phyloP scores from a whole-genome alignment of 2,113 vertebrate species.

The Austrofundulus limnaeus region DNA sequence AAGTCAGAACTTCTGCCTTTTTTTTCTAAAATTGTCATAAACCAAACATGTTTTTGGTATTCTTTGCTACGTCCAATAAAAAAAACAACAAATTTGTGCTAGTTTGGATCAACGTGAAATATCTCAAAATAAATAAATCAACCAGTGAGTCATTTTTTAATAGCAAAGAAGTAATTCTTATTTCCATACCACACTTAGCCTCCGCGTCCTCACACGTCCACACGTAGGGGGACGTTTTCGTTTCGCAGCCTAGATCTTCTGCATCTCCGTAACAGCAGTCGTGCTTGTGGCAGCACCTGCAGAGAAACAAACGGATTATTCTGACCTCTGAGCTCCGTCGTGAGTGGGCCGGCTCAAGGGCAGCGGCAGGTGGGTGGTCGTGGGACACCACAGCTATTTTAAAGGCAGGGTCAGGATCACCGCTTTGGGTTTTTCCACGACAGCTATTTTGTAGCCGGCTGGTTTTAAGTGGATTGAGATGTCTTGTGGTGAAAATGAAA shows the following conservation, averaged over 20 bases:
- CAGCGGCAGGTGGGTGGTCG: conserved; percentile 23
- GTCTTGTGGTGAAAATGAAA: conserved; percentile 41
- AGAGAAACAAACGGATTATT: conserved; percentile 13
- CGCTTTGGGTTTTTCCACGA: conserved; percentile 25
- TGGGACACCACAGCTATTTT: conserved; percentile 47
- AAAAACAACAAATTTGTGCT: no score
- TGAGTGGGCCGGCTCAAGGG: conserved; percentile 4
- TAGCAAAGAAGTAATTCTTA: not conserved
- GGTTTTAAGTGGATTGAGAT: conserved; percentile 27
- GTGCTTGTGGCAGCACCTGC: conserved; percentile 83
- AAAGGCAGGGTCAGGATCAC: conserved; percentile 30
- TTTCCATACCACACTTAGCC: conserved; percentile 76
- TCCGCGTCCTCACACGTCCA: conserved; percentile 77
- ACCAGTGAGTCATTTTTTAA: not conserved
- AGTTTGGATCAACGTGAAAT: no score
- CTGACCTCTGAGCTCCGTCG: conserved; percentile 11
- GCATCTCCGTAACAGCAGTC: conserved; percentile 83
- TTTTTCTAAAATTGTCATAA: no score
- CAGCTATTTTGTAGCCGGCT: conserved; percentile 47
- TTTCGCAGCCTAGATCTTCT: conserved; percentile 71
- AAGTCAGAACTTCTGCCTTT: no score
- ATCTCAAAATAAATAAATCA: no score
- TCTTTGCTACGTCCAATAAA: no score
- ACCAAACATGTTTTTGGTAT: no score
- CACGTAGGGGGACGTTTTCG: conserved; percentile 70